Conservation (phyloP, 2,113 vertebrate genomes). For the Macrotis lagotis region DNA sequence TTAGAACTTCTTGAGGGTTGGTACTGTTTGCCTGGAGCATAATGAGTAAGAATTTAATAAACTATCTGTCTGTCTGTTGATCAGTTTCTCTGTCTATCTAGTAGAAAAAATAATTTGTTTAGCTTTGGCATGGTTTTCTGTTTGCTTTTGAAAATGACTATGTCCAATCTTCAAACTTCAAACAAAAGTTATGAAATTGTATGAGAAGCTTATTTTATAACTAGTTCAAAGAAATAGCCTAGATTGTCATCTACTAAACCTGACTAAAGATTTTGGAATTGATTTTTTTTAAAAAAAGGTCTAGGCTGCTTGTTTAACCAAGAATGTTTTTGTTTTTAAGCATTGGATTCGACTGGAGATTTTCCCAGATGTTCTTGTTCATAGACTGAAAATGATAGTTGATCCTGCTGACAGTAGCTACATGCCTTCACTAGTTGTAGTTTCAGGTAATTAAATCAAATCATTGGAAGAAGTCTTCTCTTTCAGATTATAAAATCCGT, state of each 20-base stretch:
- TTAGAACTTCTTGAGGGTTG: neutral
- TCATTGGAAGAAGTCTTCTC: neutral
- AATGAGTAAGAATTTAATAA: neutral
- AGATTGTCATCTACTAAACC: neutral
- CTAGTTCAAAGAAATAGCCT: neutral
- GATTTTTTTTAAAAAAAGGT: neutral
- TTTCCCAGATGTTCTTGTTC: constrained; percentile 96
- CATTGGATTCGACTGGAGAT: constrained; percentile 99
- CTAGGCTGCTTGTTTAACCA: constrained; percentile 30
- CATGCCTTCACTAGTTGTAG: constrained; percentile 98
- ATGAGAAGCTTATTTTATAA: neutral
- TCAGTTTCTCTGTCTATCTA: neutral
- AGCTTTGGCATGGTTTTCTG: neutral
- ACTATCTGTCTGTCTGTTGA: neutral
- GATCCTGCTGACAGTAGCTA: constrained; percentile 99
- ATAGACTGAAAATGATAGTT: constrained; percentile 95
- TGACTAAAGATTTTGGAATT: neutral
- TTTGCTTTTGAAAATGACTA: neutral
- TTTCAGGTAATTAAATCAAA: constrained; percentile 88
- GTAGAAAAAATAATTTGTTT: neutral
- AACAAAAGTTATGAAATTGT: neutral
- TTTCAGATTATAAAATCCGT: neutral
- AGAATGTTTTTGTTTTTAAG: constrained; percentile 79
- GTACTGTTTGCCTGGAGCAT: neutral
- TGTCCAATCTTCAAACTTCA: neutral